Conservation (phyloP, 2,797 vertebrate species). For the Myotis planiceps region DNA sequence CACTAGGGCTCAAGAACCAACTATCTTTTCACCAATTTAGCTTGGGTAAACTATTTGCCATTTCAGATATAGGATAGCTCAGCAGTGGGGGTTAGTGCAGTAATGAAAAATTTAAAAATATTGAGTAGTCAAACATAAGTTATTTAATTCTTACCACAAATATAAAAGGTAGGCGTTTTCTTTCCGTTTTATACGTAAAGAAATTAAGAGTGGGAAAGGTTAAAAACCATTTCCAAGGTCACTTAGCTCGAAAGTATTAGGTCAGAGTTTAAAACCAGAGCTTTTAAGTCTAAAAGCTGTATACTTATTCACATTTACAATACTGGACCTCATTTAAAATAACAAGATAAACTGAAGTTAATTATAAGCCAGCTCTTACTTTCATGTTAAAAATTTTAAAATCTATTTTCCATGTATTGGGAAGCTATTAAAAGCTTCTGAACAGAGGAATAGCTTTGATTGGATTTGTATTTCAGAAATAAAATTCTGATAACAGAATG, state of each 20-base stretch:
- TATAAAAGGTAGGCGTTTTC: neutral
- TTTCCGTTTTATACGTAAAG: neutral
- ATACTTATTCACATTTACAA: slow-evolving; percentile 10
- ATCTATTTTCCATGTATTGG: neutral
- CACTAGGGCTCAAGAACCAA: neutral
- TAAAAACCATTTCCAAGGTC: neutral
- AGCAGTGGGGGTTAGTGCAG: neutral
- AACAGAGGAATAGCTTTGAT: neutral
- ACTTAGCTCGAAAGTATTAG: slow-evolving; percentile 1
- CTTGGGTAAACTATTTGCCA: neutral
- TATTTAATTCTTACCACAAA: neutral
- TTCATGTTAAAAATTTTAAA: neutral
- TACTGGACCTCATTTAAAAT: neutral
- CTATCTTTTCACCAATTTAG: neutral
- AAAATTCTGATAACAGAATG: neutral
- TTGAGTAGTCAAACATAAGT: neutral
- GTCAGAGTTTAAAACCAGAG: neutral
- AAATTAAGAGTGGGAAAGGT: neutral
- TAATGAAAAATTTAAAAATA: neutral
- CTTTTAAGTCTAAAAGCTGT: neutral
- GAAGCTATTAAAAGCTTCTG: neutral
- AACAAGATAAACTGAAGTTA: neutral
- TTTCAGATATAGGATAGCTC: neutral
- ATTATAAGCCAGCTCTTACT: neutral
- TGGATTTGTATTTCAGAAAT: neutral